phyloP scores from a whole-genome alignment of 2,113 vertebrate species.

The Hypocryptadius cinnamomeus region DNA sequence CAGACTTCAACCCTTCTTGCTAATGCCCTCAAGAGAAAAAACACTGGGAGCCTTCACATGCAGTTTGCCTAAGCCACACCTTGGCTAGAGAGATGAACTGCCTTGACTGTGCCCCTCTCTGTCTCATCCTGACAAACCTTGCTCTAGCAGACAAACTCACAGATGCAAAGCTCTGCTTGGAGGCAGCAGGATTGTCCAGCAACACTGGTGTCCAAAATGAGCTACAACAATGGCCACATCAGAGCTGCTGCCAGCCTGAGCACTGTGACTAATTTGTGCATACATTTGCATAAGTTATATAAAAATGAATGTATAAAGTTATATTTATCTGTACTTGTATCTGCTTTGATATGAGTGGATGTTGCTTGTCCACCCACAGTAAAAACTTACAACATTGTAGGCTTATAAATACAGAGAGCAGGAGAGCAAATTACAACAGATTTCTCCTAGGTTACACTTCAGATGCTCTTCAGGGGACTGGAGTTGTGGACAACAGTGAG shows the following conservation, averaged over 20 bases:
- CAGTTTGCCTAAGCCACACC: not conserved
- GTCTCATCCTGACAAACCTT: not conserved
- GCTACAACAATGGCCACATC: slow-evolving; percentile 6
- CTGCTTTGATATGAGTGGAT: slow-evolving; percentile 56
- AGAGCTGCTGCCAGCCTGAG: slow-evolving; percentile 57
- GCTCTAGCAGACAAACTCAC: accelerated
- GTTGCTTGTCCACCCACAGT: slow-evolving; percentile 59
- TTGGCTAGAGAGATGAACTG: not conserved
- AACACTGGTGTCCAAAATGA: not conserved
- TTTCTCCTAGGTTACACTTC: slow-evolving; percentile 4
- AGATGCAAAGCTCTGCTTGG: not conserved
- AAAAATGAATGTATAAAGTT: slow-evolving; percentile 60
- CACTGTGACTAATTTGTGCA: slow-evolving; percentile 60
- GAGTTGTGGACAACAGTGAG: not conserved
- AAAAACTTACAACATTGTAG: slow-evolving; percentile 51
- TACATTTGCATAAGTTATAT: slow-evolving; percentile 63
- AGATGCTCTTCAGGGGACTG: not conserved
- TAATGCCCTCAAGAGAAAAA: not conserved
- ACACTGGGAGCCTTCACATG: accelerated
- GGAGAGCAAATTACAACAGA: slow-evolving; percentile 34
- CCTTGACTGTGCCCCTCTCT: accelerated
- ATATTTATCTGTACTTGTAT: slow-evolving; percentile 64
- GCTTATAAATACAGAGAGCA: slow-evolving; percentile 40
- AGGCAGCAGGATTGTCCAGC: not conserved
- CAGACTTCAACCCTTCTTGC: not conserved